Conservation (phyloP, 1,140 invertebrate genomes). For the Macrotrachela quadricornifera region DNA sequence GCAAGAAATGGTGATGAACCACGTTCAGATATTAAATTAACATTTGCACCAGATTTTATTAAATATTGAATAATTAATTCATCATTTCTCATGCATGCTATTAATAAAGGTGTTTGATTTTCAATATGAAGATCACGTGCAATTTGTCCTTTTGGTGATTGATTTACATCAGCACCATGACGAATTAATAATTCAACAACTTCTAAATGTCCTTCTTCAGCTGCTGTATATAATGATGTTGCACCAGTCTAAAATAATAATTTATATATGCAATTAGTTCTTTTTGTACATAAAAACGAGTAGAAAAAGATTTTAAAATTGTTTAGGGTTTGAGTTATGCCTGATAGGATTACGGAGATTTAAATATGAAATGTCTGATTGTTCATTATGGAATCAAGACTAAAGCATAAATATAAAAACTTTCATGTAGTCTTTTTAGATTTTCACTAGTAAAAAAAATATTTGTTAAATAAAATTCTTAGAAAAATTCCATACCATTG, state of each 20-base stretch:
- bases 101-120: slow-evolving; percentile 4
- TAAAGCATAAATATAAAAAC: background rate
- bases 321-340: too few relatives aligned
- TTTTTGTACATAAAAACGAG: too few relatives aligned
- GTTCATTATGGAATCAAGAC: background rate
- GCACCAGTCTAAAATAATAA: background rate
- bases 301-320: too few relatives aligned
- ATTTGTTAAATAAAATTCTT: too few relatives aligned
- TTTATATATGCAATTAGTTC: too few relatives aligned
- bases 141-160: slow-evolving; percentile 16
- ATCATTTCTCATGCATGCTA: slow-evolving; percentile 9
- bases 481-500: background rate
- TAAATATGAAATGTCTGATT: background rate
- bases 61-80: background rate
- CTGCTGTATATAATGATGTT: slow-evolving; percentile 65
- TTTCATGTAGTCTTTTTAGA: too few relatives aligned
- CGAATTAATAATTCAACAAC: slow-evolving; percentile 52
- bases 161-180: slow-evolving; percentile 49
- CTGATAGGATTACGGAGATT: background rate
- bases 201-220: slow-evolving; percentile 55
- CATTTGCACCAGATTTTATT: slow-evolving; percentile 3
- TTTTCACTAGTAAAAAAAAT: too few relatives aligned
- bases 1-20: slow-evolving; percentile 6
- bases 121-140: background rate
- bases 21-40: slow-evolving; percentile 3